Conservation (phyloP, 2,797 vertebrate species). For the Protosalanx chinensis region DNA sequence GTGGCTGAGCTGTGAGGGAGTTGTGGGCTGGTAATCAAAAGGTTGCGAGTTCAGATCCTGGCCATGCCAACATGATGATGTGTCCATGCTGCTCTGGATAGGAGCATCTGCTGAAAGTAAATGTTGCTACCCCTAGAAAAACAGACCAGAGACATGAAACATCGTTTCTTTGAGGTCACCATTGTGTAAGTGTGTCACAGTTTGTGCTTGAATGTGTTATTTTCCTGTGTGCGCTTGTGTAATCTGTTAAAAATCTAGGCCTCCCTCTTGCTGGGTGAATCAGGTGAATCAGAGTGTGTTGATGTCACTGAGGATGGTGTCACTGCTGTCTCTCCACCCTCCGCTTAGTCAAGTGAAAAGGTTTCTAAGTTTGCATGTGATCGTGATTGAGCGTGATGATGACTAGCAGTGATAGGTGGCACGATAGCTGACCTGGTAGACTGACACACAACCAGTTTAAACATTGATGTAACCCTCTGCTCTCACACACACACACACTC, state of each 20-base stretch:
- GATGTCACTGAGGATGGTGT: slow-evolving; percentile 46
- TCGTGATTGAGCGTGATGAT: slow-evolving; percentile 25
- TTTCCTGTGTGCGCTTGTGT: background rate
- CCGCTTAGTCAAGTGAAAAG: background rate
- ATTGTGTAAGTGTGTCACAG: background rate
- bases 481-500: background rate
- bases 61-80: too few species aligned
- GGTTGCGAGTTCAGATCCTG: too few species aligned
- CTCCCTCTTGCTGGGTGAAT: background rate
- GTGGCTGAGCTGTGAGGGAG: too few species aligned
- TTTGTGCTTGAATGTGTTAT: background rate
- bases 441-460: slow-evolving; percentile 14
- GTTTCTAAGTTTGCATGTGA: slow-evolving; percentile 1
- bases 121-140: too few species aligned
- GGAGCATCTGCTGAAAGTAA: too few species aligned
- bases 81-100: too few species aligned
- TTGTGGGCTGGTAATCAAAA: too few species aligned
- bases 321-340: slow-evolving; percentile 26
- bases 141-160: too few species aligned
- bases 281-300: slow-evolving; percentile 6
- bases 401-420: slow-evolving; percentile 20
- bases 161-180: background rate
- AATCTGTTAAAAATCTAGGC: background rate
- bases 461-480: slow-evolving; percentile 30
- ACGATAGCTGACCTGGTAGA: slow-evolving; percentile 26